Percentiles rank a stretch among this genome's conserved stretches.
These are phyloP conservation scores for Hipparchia sbordonii DNA, from an alignment of 2,888 invertebrate species.

Conservation along the genomic window DNA sequence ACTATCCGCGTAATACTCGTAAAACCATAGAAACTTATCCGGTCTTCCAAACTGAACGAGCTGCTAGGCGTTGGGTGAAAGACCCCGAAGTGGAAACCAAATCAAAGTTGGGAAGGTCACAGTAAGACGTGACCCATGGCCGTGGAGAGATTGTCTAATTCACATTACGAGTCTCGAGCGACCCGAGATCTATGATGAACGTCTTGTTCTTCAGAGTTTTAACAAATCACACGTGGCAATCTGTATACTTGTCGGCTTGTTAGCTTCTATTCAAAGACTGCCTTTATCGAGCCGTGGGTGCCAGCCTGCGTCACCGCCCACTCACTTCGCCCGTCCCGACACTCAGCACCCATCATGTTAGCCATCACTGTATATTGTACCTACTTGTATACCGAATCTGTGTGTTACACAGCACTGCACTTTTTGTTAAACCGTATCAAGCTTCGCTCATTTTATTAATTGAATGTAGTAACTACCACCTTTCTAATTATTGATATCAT, in stretches of 20 bases:
- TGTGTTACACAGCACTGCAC: slow-evolving; percentile 67
- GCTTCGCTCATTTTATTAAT: slow-evolving; percentile 69
- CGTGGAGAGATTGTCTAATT: slow-evolving; percentile 64
- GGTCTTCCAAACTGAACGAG: slow-evolving; percentile 67
- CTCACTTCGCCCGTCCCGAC: slow-evolving; percentile 62
- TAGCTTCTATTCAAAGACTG: slow-evolving; percentile 67
- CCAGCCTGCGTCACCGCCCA: slow-evolving; percentile 67
- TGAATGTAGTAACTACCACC: slow-evolving; percentile 43
- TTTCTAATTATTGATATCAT: not conserved
- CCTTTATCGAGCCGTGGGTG: slow-evolving; percentile 82
- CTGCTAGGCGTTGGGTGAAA: slow-evolving; percentile 80
- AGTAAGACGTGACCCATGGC: slow-evolving; percentile 87
- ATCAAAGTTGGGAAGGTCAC: slow-evolving; percentile 91
- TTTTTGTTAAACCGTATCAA: slow-evolving; percentile 50
- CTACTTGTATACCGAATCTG: slow-evolving; percentile 53
- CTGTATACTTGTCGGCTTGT: slow-evolving; percentile 66
- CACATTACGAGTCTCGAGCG: slow-evolving; percentile 51
- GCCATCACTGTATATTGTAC: slow-evolving; percentile 56
- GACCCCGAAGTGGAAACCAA: slow-evolving; percentile 91
- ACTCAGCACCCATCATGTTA: slow-evolving; percentile 64
- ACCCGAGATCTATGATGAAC: slow-evolving; percentile 54
- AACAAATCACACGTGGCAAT: slow-evolving; percentile 58
- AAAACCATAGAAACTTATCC: slow-evolving; percentile 45
- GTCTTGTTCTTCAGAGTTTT: slow-evolving; percentile 52
- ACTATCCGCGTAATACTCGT: slow-evolving; percentile 41